These are phyloP conservation scores for Thoracochromis brauschi DNA, from an alignment of 2,113 vertebrate species.

Conservation along the genomic window DNA sequence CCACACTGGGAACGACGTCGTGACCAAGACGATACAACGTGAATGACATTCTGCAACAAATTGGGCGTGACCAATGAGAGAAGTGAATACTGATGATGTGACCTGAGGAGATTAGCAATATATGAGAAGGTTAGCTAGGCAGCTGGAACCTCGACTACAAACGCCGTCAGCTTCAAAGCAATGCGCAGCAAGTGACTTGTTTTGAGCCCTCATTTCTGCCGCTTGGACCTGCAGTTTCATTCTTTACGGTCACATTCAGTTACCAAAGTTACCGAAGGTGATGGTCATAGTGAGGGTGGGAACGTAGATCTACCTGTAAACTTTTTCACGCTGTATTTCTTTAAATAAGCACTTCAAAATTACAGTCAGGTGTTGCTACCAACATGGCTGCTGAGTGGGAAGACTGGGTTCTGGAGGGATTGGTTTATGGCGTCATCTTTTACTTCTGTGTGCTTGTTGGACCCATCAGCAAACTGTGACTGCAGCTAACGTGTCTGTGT, in stretches of 20 bases:
- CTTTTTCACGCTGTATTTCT: background rate
- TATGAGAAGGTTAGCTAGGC: background rate
- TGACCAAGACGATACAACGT: rapidly evolving
- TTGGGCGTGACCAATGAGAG: background rate
- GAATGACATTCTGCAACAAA: background rate
- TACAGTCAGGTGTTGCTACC: background rate
- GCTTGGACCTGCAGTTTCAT: background rate
- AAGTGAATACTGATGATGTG: background rate
- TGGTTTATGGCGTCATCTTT: background rate
- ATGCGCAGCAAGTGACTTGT: rapidly evolving
- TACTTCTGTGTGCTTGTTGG: background rate
- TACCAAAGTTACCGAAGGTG: background rate
- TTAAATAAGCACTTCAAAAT: background rate
- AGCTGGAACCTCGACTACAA: rapidly evolving
- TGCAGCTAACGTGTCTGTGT: background rate
- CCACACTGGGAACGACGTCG: rapidly evolving
- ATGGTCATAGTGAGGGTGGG: background rate
- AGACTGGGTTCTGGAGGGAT: rapidly evolving
- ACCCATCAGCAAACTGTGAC: background rate
- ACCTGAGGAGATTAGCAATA: background rate
- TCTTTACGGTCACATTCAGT: background rate
- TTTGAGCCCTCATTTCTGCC: background rate
- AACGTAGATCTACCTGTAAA: background rate
- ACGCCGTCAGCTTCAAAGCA: rapidly evolving
- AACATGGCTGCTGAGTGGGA: background rate